Percentiles rank a stretch among this genome's conserved stretches.
phyloP scores from a whole-genome alignment of 30 jellyfish, hydroid and myxozoan genomes.

The Calvadosia cruxmelitensis region DNA sequence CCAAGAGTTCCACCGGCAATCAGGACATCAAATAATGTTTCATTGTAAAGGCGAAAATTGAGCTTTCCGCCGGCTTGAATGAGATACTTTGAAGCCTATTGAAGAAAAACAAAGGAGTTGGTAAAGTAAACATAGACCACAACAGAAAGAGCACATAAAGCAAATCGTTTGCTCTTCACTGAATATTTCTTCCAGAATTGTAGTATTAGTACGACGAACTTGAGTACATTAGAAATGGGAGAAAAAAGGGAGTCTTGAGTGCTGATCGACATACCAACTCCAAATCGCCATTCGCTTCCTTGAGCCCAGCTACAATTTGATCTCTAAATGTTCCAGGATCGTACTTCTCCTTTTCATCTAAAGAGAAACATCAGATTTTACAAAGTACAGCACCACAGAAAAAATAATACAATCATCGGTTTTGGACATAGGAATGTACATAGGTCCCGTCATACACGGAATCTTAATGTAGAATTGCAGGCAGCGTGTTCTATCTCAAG shows the following conservation, averaged over 20 bases:
- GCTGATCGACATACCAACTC: conserved; percentile 63
- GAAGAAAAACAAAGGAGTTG: background rate
- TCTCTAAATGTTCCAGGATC: conserved; percentile 92
- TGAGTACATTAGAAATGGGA: no score
- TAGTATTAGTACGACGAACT: no score
- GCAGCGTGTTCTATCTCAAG: no score
- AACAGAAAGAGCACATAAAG: background rate
- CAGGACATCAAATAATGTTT: conserved; percentile 78
- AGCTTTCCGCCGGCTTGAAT: conserved; percentile 94
- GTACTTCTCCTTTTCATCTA: conserved; percentile 96
- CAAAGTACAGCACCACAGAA: background rate
- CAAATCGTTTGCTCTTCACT: no score
- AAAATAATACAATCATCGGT: no score
- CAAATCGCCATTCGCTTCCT: conserved; percentile 74
- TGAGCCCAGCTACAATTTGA: conserved; percentile 89
- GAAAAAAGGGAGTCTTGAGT: no score
- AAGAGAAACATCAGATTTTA: background rate
- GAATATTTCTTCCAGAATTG: no score
- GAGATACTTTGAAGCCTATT: conserved; percentile 94
- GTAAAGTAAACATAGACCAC: background rate
- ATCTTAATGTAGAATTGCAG: no score
- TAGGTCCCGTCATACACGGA: no score
- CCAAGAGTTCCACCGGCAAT: conserved; percentile 97
- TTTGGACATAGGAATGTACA: no score
- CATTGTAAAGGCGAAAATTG: conserved; percentile 93